Percentiles rank a stretch among this genome's conserved stretches.
Conservation (phyloP, 2,888 invertebrate species). For the Coelogynopora nodosa region DNA sequence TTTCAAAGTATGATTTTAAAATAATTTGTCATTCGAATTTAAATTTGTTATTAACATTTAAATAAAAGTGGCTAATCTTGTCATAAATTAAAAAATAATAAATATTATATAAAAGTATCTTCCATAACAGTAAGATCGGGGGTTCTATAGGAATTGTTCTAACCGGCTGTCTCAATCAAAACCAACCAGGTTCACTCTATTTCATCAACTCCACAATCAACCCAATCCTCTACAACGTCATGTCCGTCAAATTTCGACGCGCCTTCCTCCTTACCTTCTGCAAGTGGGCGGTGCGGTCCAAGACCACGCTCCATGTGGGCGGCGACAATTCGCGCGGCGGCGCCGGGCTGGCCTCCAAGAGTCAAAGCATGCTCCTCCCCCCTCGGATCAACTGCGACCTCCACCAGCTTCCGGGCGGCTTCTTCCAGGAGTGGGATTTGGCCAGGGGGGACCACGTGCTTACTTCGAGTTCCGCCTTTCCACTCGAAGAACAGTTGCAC, state of each 20-base stretch:
- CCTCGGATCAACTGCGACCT: neutral
- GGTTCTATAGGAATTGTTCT: no score
- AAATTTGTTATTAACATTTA: no score
- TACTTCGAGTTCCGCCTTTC: neutral
- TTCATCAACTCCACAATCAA: conserved; percentile 34
- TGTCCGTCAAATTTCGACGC: conserved; percentile 34
- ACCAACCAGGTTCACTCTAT: conserved; percentile 21
- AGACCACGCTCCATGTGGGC: neutral
- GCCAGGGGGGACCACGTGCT: neutral
- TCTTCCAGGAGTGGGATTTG: neutral
- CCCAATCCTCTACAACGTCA: conserved; percentile 28
- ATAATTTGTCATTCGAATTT: no score
- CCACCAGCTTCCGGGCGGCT: neutral
- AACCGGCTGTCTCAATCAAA: no score
- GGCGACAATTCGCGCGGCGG: neutral
- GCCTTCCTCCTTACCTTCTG: conserved; percentile 31
- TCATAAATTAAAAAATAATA: no score
- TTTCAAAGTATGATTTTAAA: no score
- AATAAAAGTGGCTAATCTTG: no score
- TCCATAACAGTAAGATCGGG: no score
- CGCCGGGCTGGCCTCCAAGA: neutral
- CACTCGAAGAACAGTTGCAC: neutral
- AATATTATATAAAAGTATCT: no score
- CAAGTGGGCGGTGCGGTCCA: neutral
- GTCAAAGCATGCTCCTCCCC: neutral